These are phyloP conservation scores for Pachyramphus minor DNA, from an alignment of 2,113 vertebrate species.

Conservation along the genomic window DNA sequence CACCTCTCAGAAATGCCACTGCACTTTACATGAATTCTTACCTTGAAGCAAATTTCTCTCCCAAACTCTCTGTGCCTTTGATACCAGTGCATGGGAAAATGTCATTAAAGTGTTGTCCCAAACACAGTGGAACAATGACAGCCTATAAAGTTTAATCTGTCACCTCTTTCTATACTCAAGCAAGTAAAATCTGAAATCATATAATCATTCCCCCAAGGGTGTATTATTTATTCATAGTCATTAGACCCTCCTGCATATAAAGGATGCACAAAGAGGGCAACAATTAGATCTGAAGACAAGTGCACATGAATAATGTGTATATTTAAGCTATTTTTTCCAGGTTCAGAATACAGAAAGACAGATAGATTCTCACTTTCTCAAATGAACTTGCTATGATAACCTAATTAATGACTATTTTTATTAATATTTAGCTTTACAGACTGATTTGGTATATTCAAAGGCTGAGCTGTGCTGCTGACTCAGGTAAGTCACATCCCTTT, in stretches of 20 bases:
- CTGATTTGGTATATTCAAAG: background rate
- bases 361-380: background rate
- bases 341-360: background rate
- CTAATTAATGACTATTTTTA: background rate
- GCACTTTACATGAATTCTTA: background rate
- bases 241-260: background rate
- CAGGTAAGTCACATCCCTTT: background rate
- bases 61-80: background rate
- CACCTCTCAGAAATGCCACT: conserved; percentile 12
- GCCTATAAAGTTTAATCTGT: background rate
- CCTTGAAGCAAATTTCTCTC: background rate
- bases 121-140: background rate
- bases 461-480: background rate
- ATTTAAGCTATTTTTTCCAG: background rate
- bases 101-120: background rate
- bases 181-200: background rate
- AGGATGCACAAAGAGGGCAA: background rate
- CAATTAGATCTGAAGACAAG: background rate
- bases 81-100: background rate
- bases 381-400: background rate
- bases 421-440: background rate
- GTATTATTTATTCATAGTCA: background rate
- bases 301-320: background rate
- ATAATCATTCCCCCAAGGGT: background rate
- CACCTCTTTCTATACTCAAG: background rate